phyloP scores from a whole-genome alignment of 2,113 vertebrate genomes.

The Perca flavescens region DNA sequence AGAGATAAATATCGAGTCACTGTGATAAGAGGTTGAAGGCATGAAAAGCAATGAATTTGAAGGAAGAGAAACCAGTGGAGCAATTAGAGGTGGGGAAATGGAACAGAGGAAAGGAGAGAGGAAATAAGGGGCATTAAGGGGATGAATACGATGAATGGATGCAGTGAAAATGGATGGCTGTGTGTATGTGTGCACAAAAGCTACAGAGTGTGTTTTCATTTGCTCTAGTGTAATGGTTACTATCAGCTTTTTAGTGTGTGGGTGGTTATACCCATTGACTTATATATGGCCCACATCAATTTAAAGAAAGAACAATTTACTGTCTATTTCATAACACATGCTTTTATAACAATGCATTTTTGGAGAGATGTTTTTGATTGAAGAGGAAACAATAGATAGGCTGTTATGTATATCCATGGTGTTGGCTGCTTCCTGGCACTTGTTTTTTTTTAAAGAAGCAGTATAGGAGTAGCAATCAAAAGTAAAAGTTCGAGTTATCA shows the following conservation, averaged over 20 bases:
- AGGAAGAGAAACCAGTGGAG: slow-evolving; percentile 54
- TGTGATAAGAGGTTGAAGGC: slow-evolving; percentile 62
- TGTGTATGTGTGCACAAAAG: slow-evolving; percentile 14
- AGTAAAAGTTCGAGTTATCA: neutral
- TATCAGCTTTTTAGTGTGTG: neutral
- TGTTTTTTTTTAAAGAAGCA: neutral
- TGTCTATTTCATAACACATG: neutral
- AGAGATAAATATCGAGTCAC: slow-evolving; percentile 66
- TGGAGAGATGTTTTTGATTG: neutral
- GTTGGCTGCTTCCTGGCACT: neutral
- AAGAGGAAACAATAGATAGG: neutral
- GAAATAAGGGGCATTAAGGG: slow-evolving; percentile 32
- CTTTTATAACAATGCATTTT: neutral
- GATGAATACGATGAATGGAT: slow-evolving; percentile 51
- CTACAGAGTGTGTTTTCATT: slow-evolving; percentile 1
- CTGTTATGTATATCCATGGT: neutral
- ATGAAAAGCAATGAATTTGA: slow-evolving; percentile 65
- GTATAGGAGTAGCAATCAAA: neutral
- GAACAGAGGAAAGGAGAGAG: slow-evolving; percentile 44
- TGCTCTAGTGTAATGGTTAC: slow-evolving; percentile 2
- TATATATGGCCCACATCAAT: neutral
- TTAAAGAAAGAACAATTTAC: neutral
- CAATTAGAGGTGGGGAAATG: slow-evolving; percentile 72
- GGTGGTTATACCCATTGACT: neutral
- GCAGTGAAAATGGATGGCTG: slow-evolving; percentile 32